Evolutionary conservation across 2,113 vertebrate species (phyloP), one percentile per base, ranked within the genome.

Genomic region (Rattus rattus): DNA sequence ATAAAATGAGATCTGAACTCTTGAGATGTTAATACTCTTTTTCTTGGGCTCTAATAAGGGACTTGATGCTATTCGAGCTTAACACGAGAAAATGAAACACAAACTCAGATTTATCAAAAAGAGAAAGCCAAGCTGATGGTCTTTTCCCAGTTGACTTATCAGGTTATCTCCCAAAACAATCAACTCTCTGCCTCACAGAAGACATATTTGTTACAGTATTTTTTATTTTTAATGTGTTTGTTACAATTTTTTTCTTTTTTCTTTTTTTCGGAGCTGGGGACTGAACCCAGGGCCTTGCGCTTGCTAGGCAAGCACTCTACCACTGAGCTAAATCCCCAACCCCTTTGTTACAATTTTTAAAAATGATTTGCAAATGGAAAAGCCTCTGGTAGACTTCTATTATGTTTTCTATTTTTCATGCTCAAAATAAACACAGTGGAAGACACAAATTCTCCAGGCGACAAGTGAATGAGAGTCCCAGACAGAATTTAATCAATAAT

Each of bases 401-500:
- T 65, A 26, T n/a, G 90, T 85, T 94, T 94, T 87, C 61, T 79
- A 43, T 56, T 80, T 70, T 81, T 94, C 65, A 95, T 89, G 47
- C 39, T 94, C 73, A 59, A 90, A 97, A 96, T 43, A 85, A 80
- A 86, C 75, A 85, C 67, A 93, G 56, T 49, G 24, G 33, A 56
- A 84, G 92, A 96, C 54, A 94, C 54, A 79, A 54, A 89, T n/a
- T 76, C 93, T 90, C 77, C 86, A 91, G 28, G 19, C 67, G 86
- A 97, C 94, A 97, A 96, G 59, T 85, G 96, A 93, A 93, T 81
- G 22, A 75, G 84, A 97, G 92, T 26, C 93, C 85, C 73, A 91
- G 88, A 56, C 30, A 88, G 92, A 73, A 88, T 98, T 97, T 98
- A 98, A 97, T 98, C 94, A 97, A 83, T 2, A 24, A 85, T n/a